phyloP scores from a whole-genome alignment of 2,113 vertebrate species.

The Platanista minor region DNA sequence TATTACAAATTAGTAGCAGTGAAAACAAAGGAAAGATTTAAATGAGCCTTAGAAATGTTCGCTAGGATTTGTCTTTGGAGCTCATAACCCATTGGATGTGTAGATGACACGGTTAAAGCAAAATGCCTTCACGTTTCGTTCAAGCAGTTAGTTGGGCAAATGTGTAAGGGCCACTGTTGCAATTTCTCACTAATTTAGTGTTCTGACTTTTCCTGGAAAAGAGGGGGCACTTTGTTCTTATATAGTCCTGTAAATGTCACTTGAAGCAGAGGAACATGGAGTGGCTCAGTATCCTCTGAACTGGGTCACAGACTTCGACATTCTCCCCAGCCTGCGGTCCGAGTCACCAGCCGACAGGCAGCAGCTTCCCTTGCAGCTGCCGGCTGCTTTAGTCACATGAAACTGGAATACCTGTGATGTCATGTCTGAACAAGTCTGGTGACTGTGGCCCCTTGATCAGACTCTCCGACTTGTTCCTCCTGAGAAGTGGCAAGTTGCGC shows the following conservation, averaged over 20 bases:
- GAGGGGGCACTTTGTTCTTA: neutral
- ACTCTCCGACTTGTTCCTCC: neutral
- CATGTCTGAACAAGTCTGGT: rapidly evolving
- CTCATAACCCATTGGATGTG: neutral
- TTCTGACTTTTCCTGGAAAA: neutral
- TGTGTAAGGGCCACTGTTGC: neutral
- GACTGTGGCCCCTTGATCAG: neutral
- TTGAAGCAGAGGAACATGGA: neutral
- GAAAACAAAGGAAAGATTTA: neutral
- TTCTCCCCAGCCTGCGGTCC: neutral
- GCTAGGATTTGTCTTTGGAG: neutral
- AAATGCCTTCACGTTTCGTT: neutral
- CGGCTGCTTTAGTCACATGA: rapidly evolving
- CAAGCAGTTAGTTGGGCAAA: neutral
- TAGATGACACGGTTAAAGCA: neutral
- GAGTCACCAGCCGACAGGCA: neutral
- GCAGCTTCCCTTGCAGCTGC: neutral
- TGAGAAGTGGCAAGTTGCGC: neutral
- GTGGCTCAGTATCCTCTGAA: neutral
- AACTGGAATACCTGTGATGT: rapidly evolving
- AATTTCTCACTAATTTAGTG: neutral
- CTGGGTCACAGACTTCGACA: neutral
- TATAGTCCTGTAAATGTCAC: neutral
- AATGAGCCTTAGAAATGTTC: neutral
- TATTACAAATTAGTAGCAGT: neutral